Base-by-base conservation (phyloP, 2,888 invertebrate species). In the Aspidapion aeneum region DNA sequence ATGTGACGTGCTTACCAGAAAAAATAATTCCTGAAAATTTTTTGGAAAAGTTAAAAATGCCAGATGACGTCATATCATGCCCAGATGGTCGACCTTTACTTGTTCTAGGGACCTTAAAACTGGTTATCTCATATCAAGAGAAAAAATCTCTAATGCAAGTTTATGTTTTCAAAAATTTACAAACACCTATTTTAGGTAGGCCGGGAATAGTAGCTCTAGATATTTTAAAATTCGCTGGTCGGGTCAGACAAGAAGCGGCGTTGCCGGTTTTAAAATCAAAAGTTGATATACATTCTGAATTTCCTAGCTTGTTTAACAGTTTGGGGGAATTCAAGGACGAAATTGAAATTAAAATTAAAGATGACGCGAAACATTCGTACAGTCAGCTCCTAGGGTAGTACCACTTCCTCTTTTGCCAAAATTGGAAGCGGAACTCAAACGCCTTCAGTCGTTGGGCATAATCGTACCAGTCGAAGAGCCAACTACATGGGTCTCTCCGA, bases 401-500 rank as follows among this genome's bases (percentile, higher is more conserved):
- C 64, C 62, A 21, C 18, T 64, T 21, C 64, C 66, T 1, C 20
- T 66, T 19, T 52, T 66, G 22, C 56, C 48, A 18, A 64, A 64
- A 63, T 57, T 64, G 22, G 54, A 62, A 49, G 50, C 52, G 7
- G 64, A 66, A 52, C 21, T 66, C n/a, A 20, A 60, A 51, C 55
- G 62, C 35, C 54, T 63, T 18, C 9, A 49, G 12, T 58, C 20
- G 1, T 57, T 61, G 19, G 57, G 54, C 20, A 62, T 66, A n/a
- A 66, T 64, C 54, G 54, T 52, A 50, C 55, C 55, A 21, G 62
- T 65, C 12, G 66, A 66, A 17, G 52, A 66, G 21, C 58, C 55
- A 18, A 66, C 66, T 20, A 48, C 49, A 19, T 66, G 64, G 66
- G 64, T 63, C 7, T 54, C 63, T 49, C 66, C 65, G 5, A 62